Base-by-base conservation (phyloP, 2,888 invertebrate genomes). In the Spodoptera picta region DNA sequence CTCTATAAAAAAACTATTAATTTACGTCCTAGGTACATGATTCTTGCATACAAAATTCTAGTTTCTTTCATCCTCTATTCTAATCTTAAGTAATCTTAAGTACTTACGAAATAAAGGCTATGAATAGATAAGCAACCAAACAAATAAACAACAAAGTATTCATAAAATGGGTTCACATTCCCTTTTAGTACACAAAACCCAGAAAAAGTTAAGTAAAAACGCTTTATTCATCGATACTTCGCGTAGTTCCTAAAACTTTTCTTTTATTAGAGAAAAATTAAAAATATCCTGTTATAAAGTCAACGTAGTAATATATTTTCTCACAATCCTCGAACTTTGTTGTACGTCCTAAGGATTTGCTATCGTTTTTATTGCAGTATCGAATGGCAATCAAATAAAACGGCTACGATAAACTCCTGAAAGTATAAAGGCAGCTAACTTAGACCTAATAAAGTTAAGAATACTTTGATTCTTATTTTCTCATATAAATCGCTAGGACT, bases 341-440 rank as follows among this genome's bases (percentile, higher is more conserved):
- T 69, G 64, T 64, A 55, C 59, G 64, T 73, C 77, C 77, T 64
- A 44, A 74, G 71, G 68, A 75, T 74, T 77, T 60, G 54, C 49
- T 65, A 71, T 65, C 56, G 75, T 68, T 72, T 73, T 74, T 65
- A 76, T 57, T 69, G 60, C 61, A 65, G 65, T 75, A 72, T 74
- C 63, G 63, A 59, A 65, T 36, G 56, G 57, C 63, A 65, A 66
- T 77, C 68, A 72, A 74, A 76, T 76, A 77, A 71, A 77, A 76
- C 57, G 60, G 71, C 50, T 52, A 10, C 65, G 54, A 74, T 77
- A 75, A 71, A 74, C 56, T 66, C 48, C 52, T 61, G 63, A 59
- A 65, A 65, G 61, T 62, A 75, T 56, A 73, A 69, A 77, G 47
- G 56, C 66, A 63, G 66, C 69, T 65, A 73, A 73, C 61, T 77